Percentiles rank a stretch among this genome's conserved stretches.
Conservation (phyloP, 2,888 invertebrate genomes). For the Scaptodrosophila latifasciaeformis region DNA sequence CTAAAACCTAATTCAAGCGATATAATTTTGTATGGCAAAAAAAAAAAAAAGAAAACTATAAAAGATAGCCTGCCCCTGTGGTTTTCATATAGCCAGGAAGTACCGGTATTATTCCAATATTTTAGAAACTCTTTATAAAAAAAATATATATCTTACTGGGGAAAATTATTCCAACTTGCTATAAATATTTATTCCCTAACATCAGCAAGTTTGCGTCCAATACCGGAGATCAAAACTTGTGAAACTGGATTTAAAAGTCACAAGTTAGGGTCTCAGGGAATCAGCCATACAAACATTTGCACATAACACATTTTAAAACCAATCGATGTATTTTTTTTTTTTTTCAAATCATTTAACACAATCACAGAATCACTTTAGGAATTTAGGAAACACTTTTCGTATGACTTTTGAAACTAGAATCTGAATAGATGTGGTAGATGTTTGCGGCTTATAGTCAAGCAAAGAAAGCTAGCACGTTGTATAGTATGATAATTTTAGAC, state of each 20-base stretch:
- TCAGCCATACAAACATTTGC: slow-evolving; percentile 76
- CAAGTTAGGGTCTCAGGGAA: slow-evolving; percentile 77
- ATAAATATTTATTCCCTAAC: too few species aligned
- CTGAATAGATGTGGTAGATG: slow-evolving; percentile 8
- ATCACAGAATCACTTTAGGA: neutral
- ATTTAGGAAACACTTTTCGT: slow-evolving; percentile 27
- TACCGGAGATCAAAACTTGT: slow-evolving; percentile 77
- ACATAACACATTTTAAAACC: slow-evolving; percentile 40
- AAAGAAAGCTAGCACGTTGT: slow-evolving; percentile 76
- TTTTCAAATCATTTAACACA: too few species aligned
- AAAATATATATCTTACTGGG: too few species aligned
- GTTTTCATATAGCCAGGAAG: too few species aligned
- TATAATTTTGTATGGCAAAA: too few species aligned
- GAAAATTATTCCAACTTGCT: too few species aligned
- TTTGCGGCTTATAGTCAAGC: slow-evolving; percentile 73
- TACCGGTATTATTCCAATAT: too few species aligned
- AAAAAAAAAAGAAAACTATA: too few species aligned
- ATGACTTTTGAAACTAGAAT: slow-evolving; percentile 28
- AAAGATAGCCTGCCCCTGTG: too few species aligned
- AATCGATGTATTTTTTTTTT: slow-evolving; percentile 7
- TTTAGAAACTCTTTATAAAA: too few species aligned
- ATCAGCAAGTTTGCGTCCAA: slow-evolving; percentile 76
- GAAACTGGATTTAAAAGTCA: slow-evolving; percentile 76
- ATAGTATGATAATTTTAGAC: slow-evolving; percentile 71
- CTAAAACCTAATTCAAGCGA: too few species aligned